Conservation (phyloP, 2,113 vertebrate genomes). For the Xenopus tropicalis region DNA sequence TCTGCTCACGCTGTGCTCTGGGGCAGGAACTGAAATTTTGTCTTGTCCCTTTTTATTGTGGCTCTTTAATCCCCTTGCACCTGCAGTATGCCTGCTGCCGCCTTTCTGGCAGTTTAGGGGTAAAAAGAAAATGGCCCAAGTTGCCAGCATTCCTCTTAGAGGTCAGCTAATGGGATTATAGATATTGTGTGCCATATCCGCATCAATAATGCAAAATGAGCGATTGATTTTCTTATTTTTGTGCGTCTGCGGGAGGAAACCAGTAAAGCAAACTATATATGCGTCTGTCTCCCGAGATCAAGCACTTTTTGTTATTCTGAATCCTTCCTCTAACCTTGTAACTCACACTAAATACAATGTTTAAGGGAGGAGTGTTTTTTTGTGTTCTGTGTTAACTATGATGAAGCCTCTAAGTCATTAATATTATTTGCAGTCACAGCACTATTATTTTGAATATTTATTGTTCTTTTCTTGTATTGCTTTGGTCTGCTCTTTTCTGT, state of each 20-base stretch:
- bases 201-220: slow-evolving; percentile 56
- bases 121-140: slow-evolving; percentile 15
- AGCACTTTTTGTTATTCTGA: slow-evolving; percentile 18
- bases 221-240: slow-evolving; percentile 52
- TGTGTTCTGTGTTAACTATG: background rate
- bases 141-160: slow-evolving; percentile 50
- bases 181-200: slow-evolving; percentile 52
- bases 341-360: slow-evolving; percentile 20
- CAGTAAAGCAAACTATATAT: slow-evolving; percentile 38
- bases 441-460: no score
- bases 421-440: no score
- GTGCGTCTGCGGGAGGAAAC: slow-evolving; percentile 39
- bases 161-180: slow-evolving; percentile 55
- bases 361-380: background rate
- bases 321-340: slow-evolving; percentile 48
- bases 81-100: background rate
- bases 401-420: background rate
- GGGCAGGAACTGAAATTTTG: background rate
- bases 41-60: background rate
- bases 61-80: background rate
- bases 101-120: background rate
- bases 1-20: background rate
- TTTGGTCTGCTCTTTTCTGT: no score
- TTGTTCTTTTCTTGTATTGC: no score
- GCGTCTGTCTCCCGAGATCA: slow-evolving; percentile 20